Percentiles rank a stretch among this genome's conserved stretches.
These are phyloP conservation scores for Dryoscopus gambensis DNA, from an alignment of 2,113 vertebrate genomes.

Conservation along the genomic window DNA sequence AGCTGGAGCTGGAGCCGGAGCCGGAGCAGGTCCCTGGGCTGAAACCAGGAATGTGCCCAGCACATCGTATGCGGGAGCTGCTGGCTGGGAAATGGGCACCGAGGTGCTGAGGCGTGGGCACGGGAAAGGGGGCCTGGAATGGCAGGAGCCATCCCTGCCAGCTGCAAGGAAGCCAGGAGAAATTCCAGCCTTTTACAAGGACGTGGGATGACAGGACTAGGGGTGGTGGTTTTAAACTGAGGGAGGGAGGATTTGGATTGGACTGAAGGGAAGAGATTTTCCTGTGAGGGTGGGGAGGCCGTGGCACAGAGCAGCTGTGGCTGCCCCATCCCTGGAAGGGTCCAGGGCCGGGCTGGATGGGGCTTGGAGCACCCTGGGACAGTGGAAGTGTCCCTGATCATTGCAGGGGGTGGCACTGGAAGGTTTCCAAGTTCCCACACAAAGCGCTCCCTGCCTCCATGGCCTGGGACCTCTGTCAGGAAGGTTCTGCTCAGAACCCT, in stretches of 20 bases:
- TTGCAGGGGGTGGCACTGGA: not conserved
- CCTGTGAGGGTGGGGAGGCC: not conserved
- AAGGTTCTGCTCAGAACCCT: not conserved
- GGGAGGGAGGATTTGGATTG: not conserved
- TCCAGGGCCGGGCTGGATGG: not conserved
- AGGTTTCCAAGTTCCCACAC: not conserved
- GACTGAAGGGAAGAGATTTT: not conserved
- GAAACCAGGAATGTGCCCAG: fast-evolving
- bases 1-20: not conserved
- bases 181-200: not conserved
- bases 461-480: not conserved
- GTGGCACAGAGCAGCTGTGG: not conserved
- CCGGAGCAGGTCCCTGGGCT: not conserved
- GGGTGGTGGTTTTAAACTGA: not conserved
- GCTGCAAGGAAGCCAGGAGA: not conserved
- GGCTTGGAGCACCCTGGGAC: not conserved
- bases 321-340: not conserved
- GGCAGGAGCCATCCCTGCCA: not conserved
- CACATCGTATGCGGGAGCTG: not conserved
- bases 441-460: not conserved
- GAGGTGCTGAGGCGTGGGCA: not conserved
- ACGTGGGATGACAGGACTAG: fast-evolving
- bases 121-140: not conserved
- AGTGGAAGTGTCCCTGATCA: not conserved
- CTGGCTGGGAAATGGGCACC: not conserved